These are phyloP conservation scores for Chascanopsetta lugubris DNA, from an alignment of 2,113 vertebrate genomes.

Conservation along the genomic window DNA sequence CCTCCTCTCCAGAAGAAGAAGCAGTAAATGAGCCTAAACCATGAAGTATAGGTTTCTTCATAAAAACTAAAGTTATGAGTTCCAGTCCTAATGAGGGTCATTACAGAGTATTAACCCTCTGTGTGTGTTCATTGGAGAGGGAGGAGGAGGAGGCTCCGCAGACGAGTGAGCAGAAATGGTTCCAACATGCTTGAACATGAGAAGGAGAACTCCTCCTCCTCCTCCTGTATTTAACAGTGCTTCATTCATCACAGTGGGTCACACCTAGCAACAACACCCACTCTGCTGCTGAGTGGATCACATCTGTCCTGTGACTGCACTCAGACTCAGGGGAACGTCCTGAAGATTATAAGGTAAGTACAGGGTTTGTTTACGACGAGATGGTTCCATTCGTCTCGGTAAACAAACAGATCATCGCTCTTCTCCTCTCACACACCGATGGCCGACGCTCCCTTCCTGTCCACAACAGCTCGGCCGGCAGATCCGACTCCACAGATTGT, in stretches of 20 bases:
- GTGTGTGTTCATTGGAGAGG: constrained; percentile 9
- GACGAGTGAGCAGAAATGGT: constrained; percentile 50
- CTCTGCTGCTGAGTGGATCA: constrained; percentile 1
- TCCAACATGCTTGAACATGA: constrained; percentile 72
- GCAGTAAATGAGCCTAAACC: constrained; percentile 14
- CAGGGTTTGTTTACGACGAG: not conserved
- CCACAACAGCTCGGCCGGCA: constrained; percentile 31
- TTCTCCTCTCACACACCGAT: constrained; percentile 10
- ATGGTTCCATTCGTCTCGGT: not conserved
- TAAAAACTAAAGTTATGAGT: constrained; percentile 5
- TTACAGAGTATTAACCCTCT: constrained; percentile 35
- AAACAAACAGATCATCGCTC: constrained; percentile 21
- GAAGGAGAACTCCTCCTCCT: constrained; percentile 51
- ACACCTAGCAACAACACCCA: constrained; percentile 43
- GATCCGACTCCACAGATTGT: constrained; percentile 34
- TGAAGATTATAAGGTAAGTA: constrained; percentile 8
- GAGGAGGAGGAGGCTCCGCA: constrained; percentile 13
- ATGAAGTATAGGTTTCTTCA: not conserved
- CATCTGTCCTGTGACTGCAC: constrained; percentile 4
- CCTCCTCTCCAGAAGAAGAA: too few species aligned
- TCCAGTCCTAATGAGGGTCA: constrained; percentile 41
- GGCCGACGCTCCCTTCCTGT: constrained; percentile 10
- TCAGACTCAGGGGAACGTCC: constrained; percentile 13
- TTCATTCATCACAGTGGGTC: constrained; percentile 11
- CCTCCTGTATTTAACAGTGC: constrained; percentile 43